Base-by-base conservation (phyloP, 30 jellyfish, hydroid and myxozoan genomes). In the Pelagia noctiluca region DNA sequence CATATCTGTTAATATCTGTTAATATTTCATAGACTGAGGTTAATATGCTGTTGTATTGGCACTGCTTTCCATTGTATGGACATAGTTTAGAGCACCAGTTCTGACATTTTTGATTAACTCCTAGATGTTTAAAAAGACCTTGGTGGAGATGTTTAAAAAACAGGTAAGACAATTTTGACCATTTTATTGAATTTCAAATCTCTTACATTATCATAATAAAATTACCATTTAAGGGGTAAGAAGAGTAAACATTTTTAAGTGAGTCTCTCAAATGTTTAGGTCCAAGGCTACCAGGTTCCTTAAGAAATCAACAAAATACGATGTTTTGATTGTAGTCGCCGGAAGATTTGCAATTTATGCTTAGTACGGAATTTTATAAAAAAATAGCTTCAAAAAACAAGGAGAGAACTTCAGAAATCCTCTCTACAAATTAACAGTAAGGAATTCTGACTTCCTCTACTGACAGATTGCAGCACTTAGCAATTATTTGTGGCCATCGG, bases 81-180 rank as follows among this genome's bases (percentile, higher is more conserved):
- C 12, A 24, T 8, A 4, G 7, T 66, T 24, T 24, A 8, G 4
- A 24, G 12, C 5, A 8, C 13, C 10, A 26, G 18, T 13, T 66
- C 5, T 10, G 26, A 24, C 28, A 7, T 24, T 3, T 19, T 53
- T 13, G 24, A 23, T 2, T 63, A 24, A 30, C 31, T 46, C 78
- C 36, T 70, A 91, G 98, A 74, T 35, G 37, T 91, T 91, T 92
- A 91, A 80, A 66, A 31, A 53, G 1, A 33, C 73, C 1, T 79
- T 91, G 36, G 76, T 75, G 24, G 57, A 72, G 80, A 78, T 91
- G 96, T 91, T 91, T 60, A 76, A 69, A 22, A 85, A 85, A 54
- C 66, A 86, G 86, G 98, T 86, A 71, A 50, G 94, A 12, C 18
- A 25, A 30, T 11, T 24, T 11, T 29, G 19, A 8, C 2, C 30